A percentile compares a stretch with the other conserved stretches of the same genome.
phyloP scores from a whole-genome alignment of 2,888 invertebrate genomes.

The Nipponacmea schrenckii region DNA sequence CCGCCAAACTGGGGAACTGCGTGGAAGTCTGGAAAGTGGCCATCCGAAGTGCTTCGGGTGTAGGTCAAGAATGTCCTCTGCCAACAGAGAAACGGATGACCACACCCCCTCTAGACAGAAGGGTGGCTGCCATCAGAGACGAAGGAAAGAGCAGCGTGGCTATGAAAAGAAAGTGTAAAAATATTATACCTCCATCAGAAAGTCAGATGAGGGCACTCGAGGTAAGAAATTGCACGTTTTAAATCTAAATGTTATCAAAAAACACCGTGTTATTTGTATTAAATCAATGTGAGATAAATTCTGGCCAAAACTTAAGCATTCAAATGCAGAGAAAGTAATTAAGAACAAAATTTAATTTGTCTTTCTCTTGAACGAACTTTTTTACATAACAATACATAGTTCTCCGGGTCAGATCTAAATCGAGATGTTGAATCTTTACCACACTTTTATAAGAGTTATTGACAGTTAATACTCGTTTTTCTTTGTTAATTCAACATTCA shows the following conservation, averaged over 20 bases:
- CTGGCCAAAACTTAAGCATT: too few species aligned
- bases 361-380: too few species aligned
- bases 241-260: background rate
- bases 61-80: constrained; percentile 10
- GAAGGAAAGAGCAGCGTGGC: constrained; percentile 8
- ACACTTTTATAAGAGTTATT: too few species aligned
- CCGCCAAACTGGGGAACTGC: constrained; percentile 52
- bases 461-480: too few species aligned
- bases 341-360: too few species aligned
- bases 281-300: too few species aligned
- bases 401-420: too few species aligned
- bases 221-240: background rate
- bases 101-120: constrained; percentile 28
- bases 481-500: too few species aligned
- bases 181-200: constrained; percentile 33
- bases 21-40: constrained; percentile 52
- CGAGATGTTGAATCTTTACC: too few species aligned
- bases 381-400: too few species aligned
- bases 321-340: too few species aligned
- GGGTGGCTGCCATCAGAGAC: constrained; percentile 11
- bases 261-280: background rate
- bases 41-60: constrained; percentile 34
- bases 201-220: constrained; percentile 19
- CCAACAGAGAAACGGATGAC: constrained; percentile 26
- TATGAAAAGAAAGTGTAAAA: constrained; percentile 42